These are phyloP conservation scores for Threskiornis aethiopicus DNA, from an alignment of 2,797 vertebrate genomes.

Conservation along the genomic window DNA sequence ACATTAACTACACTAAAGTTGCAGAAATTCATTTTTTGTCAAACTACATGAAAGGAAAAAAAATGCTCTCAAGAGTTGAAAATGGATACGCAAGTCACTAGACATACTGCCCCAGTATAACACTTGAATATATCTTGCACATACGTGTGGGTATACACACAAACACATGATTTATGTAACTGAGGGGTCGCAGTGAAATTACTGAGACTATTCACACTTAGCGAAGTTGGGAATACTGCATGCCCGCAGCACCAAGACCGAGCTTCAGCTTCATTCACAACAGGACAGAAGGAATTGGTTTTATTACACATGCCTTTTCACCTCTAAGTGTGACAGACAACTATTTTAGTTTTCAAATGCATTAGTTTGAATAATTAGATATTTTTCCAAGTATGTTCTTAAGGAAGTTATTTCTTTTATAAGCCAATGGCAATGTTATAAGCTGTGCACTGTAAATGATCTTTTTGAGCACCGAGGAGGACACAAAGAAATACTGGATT, in stretches of 20 bases:
- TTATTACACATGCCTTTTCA: not conserved
- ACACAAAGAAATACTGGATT: not conserved
- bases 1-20: not conserved
- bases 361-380: not conserved
- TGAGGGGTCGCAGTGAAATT: not conserved
- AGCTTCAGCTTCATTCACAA: not conserved
- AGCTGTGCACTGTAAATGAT: not conserved
- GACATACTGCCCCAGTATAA: not conserved
- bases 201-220: rapidly evolving
- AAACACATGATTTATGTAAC: rapidly evolving
- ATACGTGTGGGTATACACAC: not conserved
- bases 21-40: not conserved
- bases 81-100: not conserved
- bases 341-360: not conserved
- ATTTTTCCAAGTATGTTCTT: not conserved
- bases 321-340: not conserved
- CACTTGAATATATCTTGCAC: not conserved
- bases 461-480: not conserved
- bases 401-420: not conserved
- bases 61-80: not conserved
- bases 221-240: not conserved
- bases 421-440: not conserved
- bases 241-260: not conserved
- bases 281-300: not conserved
- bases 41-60: not conserved